Evolutionary conservation across 2,797 vertebrate genomes (phyloP).

Genomic region (Pelochelys cantorii): DNA sequence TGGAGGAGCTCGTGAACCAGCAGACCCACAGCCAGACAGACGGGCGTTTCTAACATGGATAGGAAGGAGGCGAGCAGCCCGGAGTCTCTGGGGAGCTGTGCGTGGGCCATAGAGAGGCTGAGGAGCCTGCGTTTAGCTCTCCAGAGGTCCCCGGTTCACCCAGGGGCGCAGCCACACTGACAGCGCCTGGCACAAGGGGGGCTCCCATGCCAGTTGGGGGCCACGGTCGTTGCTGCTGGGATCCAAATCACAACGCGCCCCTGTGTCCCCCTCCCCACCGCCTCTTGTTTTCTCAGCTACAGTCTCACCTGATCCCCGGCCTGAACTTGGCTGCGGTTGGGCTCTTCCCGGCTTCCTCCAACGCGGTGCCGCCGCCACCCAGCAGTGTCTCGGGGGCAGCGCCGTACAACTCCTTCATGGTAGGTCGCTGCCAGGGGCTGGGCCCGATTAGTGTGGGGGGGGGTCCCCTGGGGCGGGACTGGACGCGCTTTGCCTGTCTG

Average conservation of each 20-base stretch:
- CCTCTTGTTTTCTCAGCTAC: constrained; percentile 81
- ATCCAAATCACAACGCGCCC: accelerated
- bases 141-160: neutral
- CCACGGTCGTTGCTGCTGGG: neutral
- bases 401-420: constrained; percentile 93
- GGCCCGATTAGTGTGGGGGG: neutral
- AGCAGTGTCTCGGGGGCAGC: constrained; percentile 86
- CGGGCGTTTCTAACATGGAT: too few species aligned
- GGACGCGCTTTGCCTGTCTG: neutral
- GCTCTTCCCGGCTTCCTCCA: constrained; percentile 92
- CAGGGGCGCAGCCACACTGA: neutral
- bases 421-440: constrained; percentile 51
- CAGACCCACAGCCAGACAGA: too few species aligned
- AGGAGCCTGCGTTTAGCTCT: neutral
- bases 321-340: constrained; percentile 93
- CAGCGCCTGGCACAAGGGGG: neutral
- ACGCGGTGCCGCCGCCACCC: constrained; percentile 86
- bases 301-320: constrained; percentile 95
- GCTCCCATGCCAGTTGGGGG: accelerated
- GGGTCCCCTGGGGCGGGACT: neutral
- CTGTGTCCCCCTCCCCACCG: neutral
- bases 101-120: neutral
- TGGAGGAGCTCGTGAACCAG: too few species aligned
- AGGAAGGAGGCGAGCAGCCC: too few species aligned
- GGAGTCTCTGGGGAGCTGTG: neutral